Percentiles rank a stretch among this genome's conserved stretches.
Conservation (phyloP, 2,888 invertebrate species). For the Eupithecia subumbrata region DNA sequence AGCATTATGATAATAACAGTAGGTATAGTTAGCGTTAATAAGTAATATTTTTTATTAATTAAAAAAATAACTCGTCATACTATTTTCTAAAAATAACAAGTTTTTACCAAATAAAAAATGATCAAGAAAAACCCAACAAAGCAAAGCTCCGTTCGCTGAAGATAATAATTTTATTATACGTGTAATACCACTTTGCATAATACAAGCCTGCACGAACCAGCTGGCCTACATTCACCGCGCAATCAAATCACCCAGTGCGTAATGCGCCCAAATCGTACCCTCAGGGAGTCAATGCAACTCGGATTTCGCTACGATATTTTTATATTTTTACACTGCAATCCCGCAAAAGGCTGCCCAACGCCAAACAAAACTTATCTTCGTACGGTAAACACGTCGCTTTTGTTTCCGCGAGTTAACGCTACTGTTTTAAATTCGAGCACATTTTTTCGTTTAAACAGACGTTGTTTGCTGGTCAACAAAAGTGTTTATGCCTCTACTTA, state of each 20-base stretch:
- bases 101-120: no score
- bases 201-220: slow-evolving; percentile 23
- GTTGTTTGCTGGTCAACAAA: slow-evolving; percentile 9
- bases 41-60: no score
- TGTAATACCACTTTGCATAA: slow-evolving; percentile 23
- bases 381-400: slow-evolving; percentile 53
- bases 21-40: no score
- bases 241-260: slow-evolving; percentile 51
- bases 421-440: slow-evolving; percentile 37
- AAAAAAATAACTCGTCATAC: no score
- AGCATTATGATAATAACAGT: no score
- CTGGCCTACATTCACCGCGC: slow-evolving; percentile 30
- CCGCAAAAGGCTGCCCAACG: slow-evolving; percentile 59
- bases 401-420: slow-evolving; percentile 50
- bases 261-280: slow-evolving; percentile 56
- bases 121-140: background rate
- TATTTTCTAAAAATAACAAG: no score
- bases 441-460: slow-evolving; percentile 16
- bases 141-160: background rate
- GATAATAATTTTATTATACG: slow-evolving; percentile 5
- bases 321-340: slow-evolving; percentile 67
- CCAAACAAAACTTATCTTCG: slow-evolving; percentile 60
- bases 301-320: slow-evolving; percentile 70
- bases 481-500: background rate
- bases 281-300: slow-evolving; percentile 63